Evolutionary conservation across 1,140 invertebrate genomes (phyloP), one percentile per base, ranked within the genome.

Genomic region (Ceratina japonica): DNA sequence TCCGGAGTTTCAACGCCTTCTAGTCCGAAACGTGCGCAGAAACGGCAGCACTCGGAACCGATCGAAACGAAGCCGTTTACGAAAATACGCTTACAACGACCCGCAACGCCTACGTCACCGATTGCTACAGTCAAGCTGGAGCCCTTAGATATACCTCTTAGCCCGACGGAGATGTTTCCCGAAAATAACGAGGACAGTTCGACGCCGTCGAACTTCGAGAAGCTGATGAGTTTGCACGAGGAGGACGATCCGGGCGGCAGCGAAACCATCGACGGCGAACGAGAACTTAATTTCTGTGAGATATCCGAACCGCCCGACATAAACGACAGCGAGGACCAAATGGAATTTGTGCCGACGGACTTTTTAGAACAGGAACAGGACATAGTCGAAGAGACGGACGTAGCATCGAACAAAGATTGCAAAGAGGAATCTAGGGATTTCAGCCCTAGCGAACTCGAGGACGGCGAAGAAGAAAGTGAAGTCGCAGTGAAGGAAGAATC

Each of bases 321-420:
- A 13, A 91, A 91, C 49, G 91, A 91, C 64, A 83, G 80, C 15
- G 91, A 92, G 27, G 91, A 92, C 31, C 91, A 92, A 24, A 91
- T 92, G 90, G 92, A 92, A 87, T 92, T 92, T 64, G 91, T 92
- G 66, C 92, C 92, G 8, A 91, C 92, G 10, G 92, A 92, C 72
- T 92, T 92, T 82, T 80, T 92, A 22, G 92, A 92, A 16, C 92
- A 92, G 63, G 91, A 92, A 87, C 92, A 92, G 59, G 91, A 91
- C 15, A 92, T 92, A 44, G 84, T 90, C 7, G 92, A 92, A 49
- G 92, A 92, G 63, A 80, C 86, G 7, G 91, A 92, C 44, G 80
- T 81, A 1, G 86, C 86, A 54, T 88, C 86, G 44, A 89, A 86
- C 69, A 89, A 85, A 44, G 85, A 83, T 73, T 76, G 64, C 54